Percentiles rank a stretch among this genome's conserved stretches.
These are phyloP conservation scores for Regulus satrapa DNA, from an alignment of 2,113 vertebrate species.

Conservation along the genomic window DNA sequence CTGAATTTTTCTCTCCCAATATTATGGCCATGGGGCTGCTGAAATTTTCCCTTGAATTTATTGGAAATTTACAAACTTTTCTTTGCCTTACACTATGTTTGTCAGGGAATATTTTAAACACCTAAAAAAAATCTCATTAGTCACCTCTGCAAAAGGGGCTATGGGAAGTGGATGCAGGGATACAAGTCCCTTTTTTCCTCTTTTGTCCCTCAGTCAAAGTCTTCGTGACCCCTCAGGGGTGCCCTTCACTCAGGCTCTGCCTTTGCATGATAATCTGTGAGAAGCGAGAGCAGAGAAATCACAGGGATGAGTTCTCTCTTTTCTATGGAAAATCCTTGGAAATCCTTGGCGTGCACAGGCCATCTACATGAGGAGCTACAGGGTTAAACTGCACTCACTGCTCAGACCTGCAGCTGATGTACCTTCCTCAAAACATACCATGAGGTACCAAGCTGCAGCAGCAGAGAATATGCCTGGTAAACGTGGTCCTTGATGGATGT, in stretches of 20 bases:
- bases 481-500: accelerated
- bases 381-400: background rate
- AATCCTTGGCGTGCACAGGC: background rate
- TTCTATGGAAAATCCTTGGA: no score
- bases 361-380: background rate
- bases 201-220: background rate
- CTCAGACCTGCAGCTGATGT: background rate
- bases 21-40: accelerated
- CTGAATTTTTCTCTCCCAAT: background rate
- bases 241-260: background rate
- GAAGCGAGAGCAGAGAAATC: background rate
- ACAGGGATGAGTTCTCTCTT: background rate
- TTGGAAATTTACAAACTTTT: background rate
- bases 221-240: accelerated
- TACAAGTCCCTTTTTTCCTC: background rate
- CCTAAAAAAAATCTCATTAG: background rate
- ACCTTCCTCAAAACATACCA: background rate
- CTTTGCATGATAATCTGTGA: accelerated
- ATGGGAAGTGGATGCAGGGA: background rate
- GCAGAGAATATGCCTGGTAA: background rate
- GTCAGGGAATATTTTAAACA: background rate
- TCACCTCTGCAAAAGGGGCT: background rate
- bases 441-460: background rate
- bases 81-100: background rate
- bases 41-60: background rate